Percentiles rank a stretch among this genome's conserved stretches.
Conservation (phyloP, 2,797 vertebrate species). For the Lacerta bilineata region DNA sequence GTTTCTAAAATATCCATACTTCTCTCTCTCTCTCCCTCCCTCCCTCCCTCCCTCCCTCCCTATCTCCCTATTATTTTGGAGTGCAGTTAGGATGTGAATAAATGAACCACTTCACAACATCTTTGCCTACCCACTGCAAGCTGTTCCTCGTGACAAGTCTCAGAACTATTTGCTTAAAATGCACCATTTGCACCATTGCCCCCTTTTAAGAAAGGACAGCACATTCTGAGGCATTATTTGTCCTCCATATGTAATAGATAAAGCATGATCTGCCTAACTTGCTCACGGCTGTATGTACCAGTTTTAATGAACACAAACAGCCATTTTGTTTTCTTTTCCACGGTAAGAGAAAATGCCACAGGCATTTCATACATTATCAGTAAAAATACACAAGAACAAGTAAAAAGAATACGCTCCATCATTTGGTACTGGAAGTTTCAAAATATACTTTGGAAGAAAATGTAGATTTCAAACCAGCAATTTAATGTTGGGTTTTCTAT, state of each 20-base stretch:
- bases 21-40: not conserved
- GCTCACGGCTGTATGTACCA: not conserved
- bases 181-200: not conserved
- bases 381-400: constrained; percentile 5
- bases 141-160: not conserved
- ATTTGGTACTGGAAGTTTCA: not conserved
- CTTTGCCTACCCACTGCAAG: not conserved
- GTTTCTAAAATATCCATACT: not conserved
- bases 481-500: too few species aligned
- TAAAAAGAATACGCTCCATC: not conserved
- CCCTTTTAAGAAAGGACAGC: not conserved
- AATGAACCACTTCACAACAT: not conserved
- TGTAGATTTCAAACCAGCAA: not conserved
- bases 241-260: not conserved
- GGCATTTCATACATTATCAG: not conserved
- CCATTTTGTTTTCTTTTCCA: not conserved
- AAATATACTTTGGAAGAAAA: not conserved
- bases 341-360: constrained; percentile 9
- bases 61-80: not conserved
- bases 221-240: not conserved
- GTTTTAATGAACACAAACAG: constrained; percentile 4
- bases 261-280: too few species aligned
- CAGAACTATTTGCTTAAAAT: constrained; percentile 1
- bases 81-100: constrained; percentile 11
- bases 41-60: not conserved